phyloP scores from a whole-genome alignment of 2,797 vertebrate species.

The Peromyscus nudipes region DNA sequence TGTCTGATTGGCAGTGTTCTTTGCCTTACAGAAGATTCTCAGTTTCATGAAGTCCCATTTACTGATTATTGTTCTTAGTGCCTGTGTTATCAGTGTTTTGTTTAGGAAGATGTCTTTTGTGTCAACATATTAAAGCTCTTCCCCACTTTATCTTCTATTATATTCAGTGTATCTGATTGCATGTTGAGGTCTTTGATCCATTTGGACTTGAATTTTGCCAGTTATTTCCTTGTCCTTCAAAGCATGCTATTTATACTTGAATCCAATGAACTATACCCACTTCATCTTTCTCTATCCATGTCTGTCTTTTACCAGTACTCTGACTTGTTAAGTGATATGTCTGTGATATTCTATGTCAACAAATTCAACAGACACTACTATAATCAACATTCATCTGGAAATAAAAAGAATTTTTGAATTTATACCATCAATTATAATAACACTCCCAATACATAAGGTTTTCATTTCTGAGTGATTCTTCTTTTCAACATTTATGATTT shows the following conservation, averaged over 20 bases:
- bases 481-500: neutral
- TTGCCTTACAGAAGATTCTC: neutral
- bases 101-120: neutral
- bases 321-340: neutral
- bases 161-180: neutral
- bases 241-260: neutral
- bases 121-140: neutral
- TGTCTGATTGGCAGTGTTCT: neutral
- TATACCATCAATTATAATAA: neutral
- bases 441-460: neutral
- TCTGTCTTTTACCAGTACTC: neutral
- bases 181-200: neutral
- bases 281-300: neutral
- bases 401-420: neutral
- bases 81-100: neutral
- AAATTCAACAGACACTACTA: neutral
- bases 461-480: neutral
- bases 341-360: neutral
- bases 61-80: neutral
- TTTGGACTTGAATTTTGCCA: neutral
- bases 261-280: accelerated
- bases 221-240: neutral
- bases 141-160: neutral
- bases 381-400: neutral
- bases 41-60: neutral